Conservation (phyloP, 2,113 vertebrate genomes). For the Neopipo cinnamomea region DNA sequence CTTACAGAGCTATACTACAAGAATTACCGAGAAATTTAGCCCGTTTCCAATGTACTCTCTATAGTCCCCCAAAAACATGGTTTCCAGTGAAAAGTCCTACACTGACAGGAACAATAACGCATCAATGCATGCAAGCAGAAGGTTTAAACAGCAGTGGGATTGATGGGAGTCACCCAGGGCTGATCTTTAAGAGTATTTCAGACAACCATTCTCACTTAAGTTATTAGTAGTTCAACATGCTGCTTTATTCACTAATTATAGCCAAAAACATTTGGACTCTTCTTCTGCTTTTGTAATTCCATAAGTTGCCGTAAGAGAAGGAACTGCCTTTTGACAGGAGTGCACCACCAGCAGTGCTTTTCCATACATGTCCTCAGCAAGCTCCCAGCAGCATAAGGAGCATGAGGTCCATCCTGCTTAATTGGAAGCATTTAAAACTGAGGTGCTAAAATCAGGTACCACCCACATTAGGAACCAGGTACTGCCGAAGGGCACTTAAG, state of each 20-base stretch:
- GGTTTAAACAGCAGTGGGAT: rapidly evolving
- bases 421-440: not conserved
- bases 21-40: not conserved
- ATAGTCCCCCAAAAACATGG: not conserved
- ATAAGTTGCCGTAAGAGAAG: not conserved
- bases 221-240: not conserved
- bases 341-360: not conserved
- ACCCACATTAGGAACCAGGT: not conserved
- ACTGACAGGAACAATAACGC: not conserved
- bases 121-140: not conserved
- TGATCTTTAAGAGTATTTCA: not conserved
- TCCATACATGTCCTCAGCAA: not conserved
- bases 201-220: not conserved
- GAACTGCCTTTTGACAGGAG: not conserved
- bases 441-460: not conserved
- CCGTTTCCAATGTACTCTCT: not conserved
- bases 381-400: not conserved
- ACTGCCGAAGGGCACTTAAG: not conserved
- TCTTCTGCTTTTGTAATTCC: not conserved
- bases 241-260: not conserved
- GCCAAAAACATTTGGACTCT: not conserved
- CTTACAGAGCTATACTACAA: not conserved
- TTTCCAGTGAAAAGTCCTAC: not conserved
- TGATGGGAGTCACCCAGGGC: not conserved
- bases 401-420: not conserved